Evolutionary conservation across 2,113 vertebrate species (phyloP).

Genomic region (Zosterops borbonicus): DNA sequence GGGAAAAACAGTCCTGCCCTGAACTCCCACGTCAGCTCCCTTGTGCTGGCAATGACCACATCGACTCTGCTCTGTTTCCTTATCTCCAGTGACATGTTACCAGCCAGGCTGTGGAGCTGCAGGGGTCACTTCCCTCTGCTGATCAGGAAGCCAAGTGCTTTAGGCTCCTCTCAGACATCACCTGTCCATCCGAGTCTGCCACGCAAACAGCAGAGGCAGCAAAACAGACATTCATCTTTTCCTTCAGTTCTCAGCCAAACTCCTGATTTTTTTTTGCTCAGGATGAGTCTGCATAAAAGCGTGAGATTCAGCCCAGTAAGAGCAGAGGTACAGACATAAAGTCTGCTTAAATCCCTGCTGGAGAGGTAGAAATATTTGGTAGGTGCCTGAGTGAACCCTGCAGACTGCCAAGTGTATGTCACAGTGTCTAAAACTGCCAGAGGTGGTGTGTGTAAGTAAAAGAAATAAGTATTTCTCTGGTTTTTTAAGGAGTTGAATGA

Average conservation of each 20-base stretch:
- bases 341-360: not conserved
- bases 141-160: not conserved
- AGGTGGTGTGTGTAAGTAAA: not conserved
- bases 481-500: not conserved
- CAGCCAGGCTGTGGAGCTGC: not conserved
- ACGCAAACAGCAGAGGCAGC: not conserved
- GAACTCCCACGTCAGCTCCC: not conserved
- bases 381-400: not conserved
- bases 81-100: not conserved
- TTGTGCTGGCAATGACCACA: rapidly evolving
- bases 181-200: not conserved
- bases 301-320: not conserved
- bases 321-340: not conserved
- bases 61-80: not conserved
- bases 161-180: not conserved
- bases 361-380: not conserved
- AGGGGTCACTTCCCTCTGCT: not conserved
- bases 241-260: not conserved
- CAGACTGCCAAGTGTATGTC: rapidly evolving
- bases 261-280: not conserved
- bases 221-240: not conserved
- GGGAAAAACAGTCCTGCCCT: not conserved
- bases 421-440: not conserved
- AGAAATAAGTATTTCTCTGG: not conserved
- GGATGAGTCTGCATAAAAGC: not conserved